These are phyloP conservation scores for Anas platyrhynchos DNA, from an alignment of 2,113 vertebrate genomes.

Conservation along the genomic window DNA sequence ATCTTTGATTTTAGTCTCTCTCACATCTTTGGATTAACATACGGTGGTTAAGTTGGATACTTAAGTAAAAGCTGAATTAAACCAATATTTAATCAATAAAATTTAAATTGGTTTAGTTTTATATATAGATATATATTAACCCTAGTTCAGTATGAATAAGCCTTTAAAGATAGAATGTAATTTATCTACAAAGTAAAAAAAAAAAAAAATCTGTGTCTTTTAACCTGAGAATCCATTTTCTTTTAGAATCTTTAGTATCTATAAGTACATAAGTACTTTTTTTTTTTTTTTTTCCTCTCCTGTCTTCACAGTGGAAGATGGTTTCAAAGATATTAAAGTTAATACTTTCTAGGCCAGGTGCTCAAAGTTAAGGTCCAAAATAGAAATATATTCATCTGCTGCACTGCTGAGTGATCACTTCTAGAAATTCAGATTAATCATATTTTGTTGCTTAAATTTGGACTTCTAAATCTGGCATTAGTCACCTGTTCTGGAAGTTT, in stretches of 20 bases:
- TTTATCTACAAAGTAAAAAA: neutral
- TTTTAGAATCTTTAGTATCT: neutral
- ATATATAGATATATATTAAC: neutral
- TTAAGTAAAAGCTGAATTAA: neutral
- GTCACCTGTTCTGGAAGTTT: neutral
- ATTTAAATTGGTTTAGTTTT: no score
- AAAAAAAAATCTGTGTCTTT: neutral
- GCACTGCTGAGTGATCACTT: neutral
- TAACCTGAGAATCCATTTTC: neutral
- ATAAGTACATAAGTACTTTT: neutral
- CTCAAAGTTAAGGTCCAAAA: neutral
- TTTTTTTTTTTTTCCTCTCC: no score
- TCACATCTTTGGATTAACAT: neutral
- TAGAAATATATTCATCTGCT: neutral
- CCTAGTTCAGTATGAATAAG: neutral
- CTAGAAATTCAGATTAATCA: neutral
- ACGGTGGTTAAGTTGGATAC: neutral
- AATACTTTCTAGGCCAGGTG: neutral
- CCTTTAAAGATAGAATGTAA: neutral
- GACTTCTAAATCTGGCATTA: neutral
- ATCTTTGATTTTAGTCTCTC: neutral
- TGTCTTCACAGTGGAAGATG: neutral
- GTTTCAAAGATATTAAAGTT: neutral
- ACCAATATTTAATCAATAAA: neutral
- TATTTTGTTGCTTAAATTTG: neutral